phyloP scores from a whole-genome alignment of 2,113 vertebrate genomes.

The Platichthys stellatus region DNA sequence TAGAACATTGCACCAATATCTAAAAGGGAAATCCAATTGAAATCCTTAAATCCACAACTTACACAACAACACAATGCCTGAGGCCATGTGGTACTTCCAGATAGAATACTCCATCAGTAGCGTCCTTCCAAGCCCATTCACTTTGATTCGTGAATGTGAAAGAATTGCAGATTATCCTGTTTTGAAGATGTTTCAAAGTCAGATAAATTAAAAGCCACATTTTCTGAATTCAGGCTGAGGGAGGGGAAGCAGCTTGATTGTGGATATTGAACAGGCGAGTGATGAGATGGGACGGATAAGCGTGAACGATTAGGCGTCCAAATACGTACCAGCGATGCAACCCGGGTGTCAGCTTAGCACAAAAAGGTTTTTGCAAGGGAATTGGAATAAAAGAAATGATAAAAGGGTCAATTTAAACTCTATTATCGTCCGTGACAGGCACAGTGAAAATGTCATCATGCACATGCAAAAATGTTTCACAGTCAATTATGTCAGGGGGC shows the following conservation, averaged over 20 bases:
- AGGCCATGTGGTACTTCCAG: conserved; percentile 18
- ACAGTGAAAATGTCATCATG: background rate
- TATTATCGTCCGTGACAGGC: conserved; percentile 1
- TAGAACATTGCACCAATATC: background rate
- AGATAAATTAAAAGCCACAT: conserved; percentile 29
- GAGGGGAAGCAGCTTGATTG: conserved; percentile 37
- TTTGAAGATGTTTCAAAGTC: conserved; percentile 37
- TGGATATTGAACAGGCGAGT: conserved; percentile 32
- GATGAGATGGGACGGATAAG: conserved; percentile 31
- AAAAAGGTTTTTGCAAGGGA: conserved; percentile 13
- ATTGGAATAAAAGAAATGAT: conserved; percentile 17
- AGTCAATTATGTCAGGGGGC: conserved; percentile 12
- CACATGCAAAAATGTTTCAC: background rate
- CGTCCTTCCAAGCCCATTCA: conserved; percentile 10
- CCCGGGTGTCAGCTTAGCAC: background rate
- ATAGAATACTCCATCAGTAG: conserved; percentile 24
- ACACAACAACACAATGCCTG: conserved; percentile 6
- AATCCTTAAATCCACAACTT: conserved; percentile 7
- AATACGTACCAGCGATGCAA: conserved; percentile 22
- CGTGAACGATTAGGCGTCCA: conserved; percentile 6
- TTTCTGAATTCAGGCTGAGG: conserved; percentile 15
- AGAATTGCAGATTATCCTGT: conserved; percentile 35
- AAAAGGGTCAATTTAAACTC: conserved; percentile 24
- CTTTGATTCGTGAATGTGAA: conserved; percentile 47
- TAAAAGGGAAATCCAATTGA: background rate